Evolutionary conservation across 2,797 vertebrate species (phyloP), one percentile per base, ranked within the genome.

Genomic region (Tachyglossus aculeatus): DNA sequence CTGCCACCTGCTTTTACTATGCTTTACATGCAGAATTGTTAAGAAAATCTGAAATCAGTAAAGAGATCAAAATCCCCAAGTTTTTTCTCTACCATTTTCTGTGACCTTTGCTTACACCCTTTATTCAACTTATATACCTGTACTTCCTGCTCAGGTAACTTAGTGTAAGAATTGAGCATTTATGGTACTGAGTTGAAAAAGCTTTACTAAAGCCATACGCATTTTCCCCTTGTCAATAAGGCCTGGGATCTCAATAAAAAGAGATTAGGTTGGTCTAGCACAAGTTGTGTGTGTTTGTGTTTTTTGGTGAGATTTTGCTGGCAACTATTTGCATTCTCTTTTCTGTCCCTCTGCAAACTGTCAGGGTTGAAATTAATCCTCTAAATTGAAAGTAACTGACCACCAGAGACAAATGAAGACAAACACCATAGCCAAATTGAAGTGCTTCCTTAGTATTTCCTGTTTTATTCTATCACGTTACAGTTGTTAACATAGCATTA

Each of bases 171-270:
- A 79, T 71, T 67, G 69, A 74, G 48, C 55, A 54, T 73, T 83
- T 77, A 39, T 77, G 44, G 61, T 80, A 67, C 40, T 82, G 67
- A 71, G 59, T 81, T 85, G 56, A 67, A 76, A n/a, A n/a, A 76
- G 79, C 44, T 74, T 75, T 71, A 66, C 59, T 67, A 39, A 85
- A 87, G 85, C 85, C 85, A 83, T 87, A 81, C 80, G 83, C 62
- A 73, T 73, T 72, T 53, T 59, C 55, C 71, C 43, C 37, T 74
- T 83, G 62, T 62, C 38, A 64, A 19, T 41, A 76, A 56, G 66
- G 62, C 68, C 75, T 2, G 71, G 75, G 65, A 73, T 73, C 71
- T 48, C 25, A 48, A 48, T 83, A 73, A 74, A 53, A 59, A 71
- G 74, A 76, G 15, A 78, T 74, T 62, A 76, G 62, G 67, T 78